Evolutionary conservation across 2,113 vertebrate species (phyloP), one percentile per base, ranked within the genome.

Genomic region (Osmerus mordax): DNA sequence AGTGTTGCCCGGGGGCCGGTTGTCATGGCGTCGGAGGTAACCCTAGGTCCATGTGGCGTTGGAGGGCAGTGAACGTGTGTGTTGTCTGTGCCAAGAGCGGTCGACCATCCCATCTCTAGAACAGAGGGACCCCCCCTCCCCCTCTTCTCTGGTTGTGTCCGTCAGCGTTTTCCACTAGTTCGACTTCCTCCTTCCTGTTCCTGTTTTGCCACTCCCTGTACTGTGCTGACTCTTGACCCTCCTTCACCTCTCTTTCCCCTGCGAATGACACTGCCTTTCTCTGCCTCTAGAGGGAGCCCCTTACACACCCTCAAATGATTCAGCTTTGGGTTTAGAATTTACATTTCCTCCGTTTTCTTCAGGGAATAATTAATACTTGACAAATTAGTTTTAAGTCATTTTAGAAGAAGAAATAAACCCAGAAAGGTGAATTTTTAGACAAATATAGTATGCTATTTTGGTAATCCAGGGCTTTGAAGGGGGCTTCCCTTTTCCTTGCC

Each of bases 251-350:
- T 15, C 5, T 15, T 7, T 28, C 15, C 64, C 47, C 53, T 52
- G 1, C 2, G 32, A 32, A 59, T 16, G 21, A 13, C 3, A 19
- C n/a, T 59, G 18, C n/a, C 68, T 65, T 21, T 25, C 29, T 63
- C 65, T 53, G 6, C 74, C 28, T 54, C 41, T 61, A 55, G 23
- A 32, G 21, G 19, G 60, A 65, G 68, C 36, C 29, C 58, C 25
- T 28, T n/a, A 9, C 19, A 29, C 62, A 65, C 36, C 19, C 60
- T 6, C 1, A 36, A 36, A 36, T 36, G 32, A 36, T 36, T 36
- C 32, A 5, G 32, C 32, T 6, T 36, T 36, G 32, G 7, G 32
- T 36, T 12, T 47, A 47, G 41, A 11, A 47, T 47, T 5, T 47
- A 7, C 41, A 12, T 12, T 12, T 47, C 41, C 41, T 47, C 41